These are phyloP conservation scores for Lamprologus sp. DNA, from an alignment of 2,113 vertebrate genomes.

Conservation along the genomic window DNA sequence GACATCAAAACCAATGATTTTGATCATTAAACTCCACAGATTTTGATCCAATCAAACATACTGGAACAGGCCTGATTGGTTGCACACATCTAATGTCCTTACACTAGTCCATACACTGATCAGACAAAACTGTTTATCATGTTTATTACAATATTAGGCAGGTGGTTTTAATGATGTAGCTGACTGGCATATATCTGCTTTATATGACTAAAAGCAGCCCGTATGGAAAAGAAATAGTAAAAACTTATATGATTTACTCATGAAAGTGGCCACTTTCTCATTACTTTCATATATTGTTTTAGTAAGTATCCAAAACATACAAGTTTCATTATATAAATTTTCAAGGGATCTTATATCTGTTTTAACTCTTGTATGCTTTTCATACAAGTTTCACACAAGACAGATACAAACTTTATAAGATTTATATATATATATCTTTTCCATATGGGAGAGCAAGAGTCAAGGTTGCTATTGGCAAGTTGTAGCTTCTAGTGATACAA, in stretches of 20 bases:
- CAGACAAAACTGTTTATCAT: background rate
- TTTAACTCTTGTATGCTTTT: too few relatives aligned
- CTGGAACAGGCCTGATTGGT: background rate
- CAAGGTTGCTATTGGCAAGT: background rate
- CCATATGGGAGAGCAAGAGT: background rate
- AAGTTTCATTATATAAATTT: too few relatives aligned
- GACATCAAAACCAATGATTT: background rate
- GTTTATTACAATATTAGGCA: background rate
- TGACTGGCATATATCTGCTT: background rate
- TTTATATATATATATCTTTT: too few relatives aligned
- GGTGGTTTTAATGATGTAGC: background rate
- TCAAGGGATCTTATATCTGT: too few relatives aligned
- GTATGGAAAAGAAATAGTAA: too few relatives aligned
- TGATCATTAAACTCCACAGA: background rate
- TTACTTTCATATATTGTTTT: too few relatives aligned
- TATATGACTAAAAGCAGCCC: background rate
- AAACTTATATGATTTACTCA: too few relatives aligned
- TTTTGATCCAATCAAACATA: background rate
- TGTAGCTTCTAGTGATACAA: slow-evolving; percentile 32
- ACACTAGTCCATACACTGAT: background rate
- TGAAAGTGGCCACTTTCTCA: too few relatives aligned
- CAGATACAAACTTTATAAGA: too few relatives aligned
- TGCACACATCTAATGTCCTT: background rate
- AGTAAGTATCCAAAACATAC: too few relatives aligned
- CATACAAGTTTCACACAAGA: too few relatives aligned